These are phyloP conservation scores for Acronicta psi DNA, from an alignment of 2,888 invertebrate species.

Conservation along the genomic window DNA sequence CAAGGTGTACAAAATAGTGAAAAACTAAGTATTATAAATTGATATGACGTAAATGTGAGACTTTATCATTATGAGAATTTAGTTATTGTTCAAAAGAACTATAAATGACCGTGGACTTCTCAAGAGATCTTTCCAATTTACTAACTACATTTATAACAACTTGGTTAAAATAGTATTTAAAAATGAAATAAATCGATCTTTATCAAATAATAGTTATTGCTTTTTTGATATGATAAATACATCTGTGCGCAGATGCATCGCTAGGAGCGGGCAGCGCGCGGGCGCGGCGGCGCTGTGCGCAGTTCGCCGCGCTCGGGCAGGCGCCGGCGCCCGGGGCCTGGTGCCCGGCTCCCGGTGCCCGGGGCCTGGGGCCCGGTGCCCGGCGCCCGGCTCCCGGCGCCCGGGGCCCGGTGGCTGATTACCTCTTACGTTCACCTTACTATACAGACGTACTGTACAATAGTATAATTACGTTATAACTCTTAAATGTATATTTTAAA, in stretches of 20 bases:
- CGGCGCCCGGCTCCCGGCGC: too few relatives aligned
- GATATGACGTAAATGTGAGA: slow-evolving; percentile 84
- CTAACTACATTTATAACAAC: slow-evolving; percentile 88
- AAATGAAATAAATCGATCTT: slow-evolving; percentile 82
- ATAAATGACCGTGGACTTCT: slow-evolving; percentile 86
- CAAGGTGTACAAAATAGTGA: slow-evolving; percentile 69
- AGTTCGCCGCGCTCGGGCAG: too few relatives aligned
- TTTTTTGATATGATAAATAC: slow-evolving; percentile 87
- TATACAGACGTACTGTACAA: slow-evolving; percentile 71
- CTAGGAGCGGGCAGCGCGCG: slow-evolving; percentile 23
- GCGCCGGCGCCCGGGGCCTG: slow-evolving; percentile 5
- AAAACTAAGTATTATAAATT: slow-evolving; percentile 74
- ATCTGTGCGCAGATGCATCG: slow-evolving; percentile 71
- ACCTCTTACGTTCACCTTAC: slow-evolving; percentile 56
- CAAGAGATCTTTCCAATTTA: slow-evolving; percentile 85
- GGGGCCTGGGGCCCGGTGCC: too few relatives aligned
- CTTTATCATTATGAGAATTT: slow-evolving; percentile 72
- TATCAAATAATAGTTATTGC: slow-evolving; percentile 89
- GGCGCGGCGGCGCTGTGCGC: slow-evolving; percentile 15
- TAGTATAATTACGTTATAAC: slow-evolving; percentile 84
- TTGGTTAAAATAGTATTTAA: slow-evolving; percentile 87
- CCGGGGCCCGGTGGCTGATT: slow-evolving; percentile 43
- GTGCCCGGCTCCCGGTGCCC: too few relatives aligned
- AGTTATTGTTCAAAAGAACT: slow-evolving; percentile 87
- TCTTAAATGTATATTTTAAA: slow-evolving; percentile 87